Base-by-base conservation (phyloP, 2,113 vertebrate genomes). In the Condylura cristata region DNA sequence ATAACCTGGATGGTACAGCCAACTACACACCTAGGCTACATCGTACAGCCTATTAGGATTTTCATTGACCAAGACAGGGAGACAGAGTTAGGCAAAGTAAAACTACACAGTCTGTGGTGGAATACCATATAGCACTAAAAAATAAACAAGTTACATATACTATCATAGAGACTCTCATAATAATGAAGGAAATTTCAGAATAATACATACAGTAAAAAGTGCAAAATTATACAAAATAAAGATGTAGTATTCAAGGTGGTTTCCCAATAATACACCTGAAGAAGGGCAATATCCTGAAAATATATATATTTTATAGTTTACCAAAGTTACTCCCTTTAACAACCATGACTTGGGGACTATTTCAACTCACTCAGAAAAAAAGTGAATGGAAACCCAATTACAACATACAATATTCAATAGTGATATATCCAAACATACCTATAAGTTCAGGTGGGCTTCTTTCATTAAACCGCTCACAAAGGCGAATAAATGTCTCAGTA, bases 371-470 rank as follows among this genome's bases (percentile, higher is more conserved):
- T 76, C 85, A 10, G 26, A 89, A 91, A 95, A 95, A 91, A 86
- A 93, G n/a, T 76, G 3, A 37, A 96, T 28, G 16, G 70, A 96
- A 78, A 92, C 65, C 48, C 7, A 71, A 92, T 63, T 0, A 7
- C 89, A 74, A 66, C 88, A 82, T 30, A 84, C 90, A 93, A 91
- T 51, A 71, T 39, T 91, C n/a, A 51, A 90, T 24, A 86, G 17
- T 78, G 37, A 26, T 86, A 85, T 91, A 87, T 17, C 13, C 56
- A 96, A 89, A 97, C 92, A 94, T 98, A 99, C 99, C 99, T 97
- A 99, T 99, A 86, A 99, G 98, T 71, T 99, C 99, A 72, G 99
- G 98, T 32, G 99, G 99, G 94, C 99, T 99, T 98, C 99, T 99
- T 89, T 99, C 99, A 75, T 99, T 99, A 97, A 99, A 99, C 86